Base-by-base conservation (phyloP, 2,797 vertebrate genomes). In the Percopsis omiscomaycus region DNA sequence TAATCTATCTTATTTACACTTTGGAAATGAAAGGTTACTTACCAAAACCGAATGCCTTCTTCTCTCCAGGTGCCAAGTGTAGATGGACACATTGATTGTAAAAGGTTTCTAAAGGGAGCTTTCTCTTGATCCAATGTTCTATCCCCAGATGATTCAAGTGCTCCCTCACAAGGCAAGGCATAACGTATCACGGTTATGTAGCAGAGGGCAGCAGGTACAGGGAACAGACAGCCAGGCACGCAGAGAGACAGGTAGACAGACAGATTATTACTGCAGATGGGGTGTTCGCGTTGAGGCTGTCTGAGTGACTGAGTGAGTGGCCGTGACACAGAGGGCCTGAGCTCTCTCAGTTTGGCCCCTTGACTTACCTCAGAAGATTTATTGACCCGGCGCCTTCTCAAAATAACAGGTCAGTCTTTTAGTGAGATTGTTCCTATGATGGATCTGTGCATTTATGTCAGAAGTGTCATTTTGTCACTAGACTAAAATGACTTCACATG, bases 331-430 rank as follows among this genome's bases (percentile, higher is more conserved):
- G 45, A 80, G 69, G 60, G 75, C 59, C 65, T 46, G 52, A 58
- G 61, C 58, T 66, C 71, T 58, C 30, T 1, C 32, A n/a, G 1
- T 48, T 48, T 37, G 74, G 78, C 83, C 83, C 80, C 77, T 73
- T 78, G 29, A 79, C 87, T 87, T 86, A 88, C 85, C 87, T 91
- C 90, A 90, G 77, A 90, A 90, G 88, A 91, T 70, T 71, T 75
- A 91, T 89, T 60, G 85, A 81, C 74, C 75, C 22, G 9, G 68
- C 65, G 61, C 66, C 76, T 83, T 85, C 61, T 75, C 86, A 73
- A 87, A 89, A 84, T 79, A 77, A 83, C 73, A 49, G 77, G 74
- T 80, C 73, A 60, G 80, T 80, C 82, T 90, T 87, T 90, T 89
- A 91, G 85, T 64, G 66, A 89, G 86, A 91, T 90, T 88, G 85